Evolutionary conservation across 2,888 invertebrate species (phyloP).

Genomic region (Neoscelio sp.): DNA sequence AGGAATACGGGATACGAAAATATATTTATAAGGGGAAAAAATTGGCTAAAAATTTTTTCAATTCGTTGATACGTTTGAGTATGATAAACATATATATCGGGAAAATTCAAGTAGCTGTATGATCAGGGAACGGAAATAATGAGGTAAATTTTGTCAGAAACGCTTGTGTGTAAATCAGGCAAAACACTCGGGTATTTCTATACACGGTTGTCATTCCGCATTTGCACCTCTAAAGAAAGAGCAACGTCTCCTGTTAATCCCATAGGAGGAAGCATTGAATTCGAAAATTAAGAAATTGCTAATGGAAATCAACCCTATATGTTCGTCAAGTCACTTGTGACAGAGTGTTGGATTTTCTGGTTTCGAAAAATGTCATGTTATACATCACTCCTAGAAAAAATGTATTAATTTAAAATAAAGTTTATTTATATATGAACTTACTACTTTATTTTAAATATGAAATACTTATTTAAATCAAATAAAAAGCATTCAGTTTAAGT

Average conservation of each 20-base stretch:
- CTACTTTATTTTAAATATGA: too few species aligned
- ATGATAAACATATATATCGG: background rate
- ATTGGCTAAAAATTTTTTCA: constrained; percentile 10
- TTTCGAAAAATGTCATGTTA: background rate
- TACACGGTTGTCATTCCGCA: constrained; percentile 24
- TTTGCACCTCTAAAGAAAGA: constrained; percentile 42
- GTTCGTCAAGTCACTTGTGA: constrained; percentile 30
- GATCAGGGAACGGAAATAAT: constrained; percentile 16
- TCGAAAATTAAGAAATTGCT: constrained; percentile 64
- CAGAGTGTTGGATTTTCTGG: background rate
- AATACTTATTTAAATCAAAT: too few species aligned
- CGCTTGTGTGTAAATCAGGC: constrained; percentile 6
- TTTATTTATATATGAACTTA: too few species aligned
- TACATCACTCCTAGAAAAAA: background rate
- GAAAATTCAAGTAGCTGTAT: constrained; percentile 19
- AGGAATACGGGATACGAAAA: constrained; percentile 4
- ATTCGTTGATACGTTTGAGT: background rate
- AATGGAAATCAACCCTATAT: constrained; percentile 52
- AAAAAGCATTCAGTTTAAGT: too few species aligned
- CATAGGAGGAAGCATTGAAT: constrained; percentile 40
- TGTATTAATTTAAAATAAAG: too few species aligned
- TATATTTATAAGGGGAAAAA: constrained; percentile 2
- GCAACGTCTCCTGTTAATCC: constrained; percentile 4
- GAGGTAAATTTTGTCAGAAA: constrained; percentile 21
- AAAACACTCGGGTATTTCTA: constrained; percentile 21